These are phyloP conservation scores for Stegastes partitus DNA, from an alignment of 2,113 vertebrate species.

Conservation along the genomic window DNA sequence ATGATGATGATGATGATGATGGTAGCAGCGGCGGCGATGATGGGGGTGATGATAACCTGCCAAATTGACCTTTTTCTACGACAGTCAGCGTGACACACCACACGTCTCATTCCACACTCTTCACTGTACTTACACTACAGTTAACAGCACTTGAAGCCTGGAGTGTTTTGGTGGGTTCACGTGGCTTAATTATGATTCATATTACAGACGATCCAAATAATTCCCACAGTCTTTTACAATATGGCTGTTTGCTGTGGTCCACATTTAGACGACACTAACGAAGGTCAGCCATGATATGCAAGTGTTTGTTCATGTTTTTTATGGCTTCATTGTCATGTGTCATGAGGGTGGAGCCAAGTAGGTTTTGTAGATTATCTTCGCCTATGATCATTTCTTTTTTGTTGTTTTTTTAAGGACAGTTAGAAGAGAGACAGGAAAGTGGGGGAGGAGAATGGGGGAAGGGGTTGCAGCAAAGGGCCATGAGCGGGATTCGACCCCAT, in stretches of 20 bases:
- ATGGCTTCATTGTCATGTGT: neutral
- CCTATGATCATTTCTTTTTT: neutral
- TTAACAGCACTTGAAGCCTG: slow-evolving; percentile 43
- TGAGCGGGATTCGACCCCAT: no score
- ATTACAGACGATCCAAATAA: slow-evolving; percentile 2
- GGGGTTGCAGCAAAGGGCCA: no score
- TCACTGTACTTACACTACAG: slow-evolving; percentile 29
- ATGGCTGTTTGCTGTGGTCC: neutral
- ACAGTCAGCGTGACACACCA: slow-evolving; percentile 34
- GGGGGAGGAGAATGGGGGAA: no score
- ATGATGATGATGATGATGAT: slow-evolving; percentile 24
- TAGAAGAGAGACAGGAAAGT: no score
- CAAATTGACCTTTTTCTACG: slow-evolving; percentile 59
- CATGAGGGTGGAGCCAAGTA: neutral
- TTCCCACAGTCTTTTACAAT: neutral
- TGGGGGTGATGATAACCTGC: slow-evolving; percentile 42
- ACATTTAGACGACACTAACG: neutral
- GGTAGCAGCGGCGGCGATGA: slow-evolving; percentile 23
- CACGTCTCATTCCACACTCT: slow-evolving; percentile 16
- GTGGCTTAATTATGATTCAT: slow-evolving; percentile 28
- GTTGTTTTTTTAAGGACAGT: no score
- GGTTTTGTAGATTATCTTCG: neutral
- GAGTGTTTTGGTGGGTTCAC: slow-evolving; percentile 33
- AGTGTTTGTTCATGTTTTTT: neutral
- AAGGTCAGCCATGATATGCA: neutral